Conservation (phyloP, 2,113 vertebrate species). For the Colossoma macropomum region DNA sequence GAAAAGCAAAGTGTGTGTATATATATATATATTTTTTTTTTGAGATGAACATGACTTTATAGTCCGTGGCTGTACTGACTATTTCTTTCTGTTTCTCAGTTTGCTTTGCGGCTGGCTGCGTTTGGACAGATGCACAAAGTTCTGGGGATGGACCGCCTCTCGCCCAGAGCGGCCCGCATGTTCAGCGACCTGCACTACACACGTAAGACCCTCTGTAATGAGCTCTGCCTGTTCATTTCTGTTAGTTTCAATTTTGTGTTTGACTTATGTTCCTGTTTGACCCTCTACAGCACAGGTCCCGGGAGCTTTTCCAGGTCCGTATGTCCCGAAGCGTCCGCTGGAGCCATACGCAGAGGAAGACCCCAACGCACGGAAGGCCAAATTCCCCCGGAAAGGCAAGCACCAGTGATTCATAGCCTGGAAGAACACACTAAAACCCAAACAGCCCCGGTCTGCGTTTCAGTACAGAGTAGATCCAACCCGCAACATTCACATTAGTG, state of each 20-base stretch:
- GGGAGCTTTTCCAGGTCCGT: background rate
- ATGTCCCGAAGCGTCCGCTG: conserved; percentile 9
- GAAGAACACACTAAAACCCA: background rate
- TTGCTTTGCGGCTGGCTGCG: conserved; percentile 89
- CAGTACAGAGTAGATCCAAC: background rate
- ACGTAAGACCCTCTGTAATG: background rate
- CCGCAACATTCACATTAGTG: background rate
- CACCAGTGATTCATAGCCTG: background rate
- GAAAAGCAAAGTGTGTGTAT: too few species aligned
- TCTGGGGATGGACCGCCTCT: conserved; percentile 89
- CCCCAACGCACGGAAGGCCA: conserved; percentile 83
- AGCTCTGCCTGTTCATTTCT: too few species aligned
- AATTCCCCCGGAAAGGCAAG: conserved; percentile 90
- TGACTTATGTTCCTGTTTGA: background rate
- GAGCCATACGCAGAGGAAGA: background rate
- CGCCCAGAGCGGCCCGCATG: conserved; percentile 80
- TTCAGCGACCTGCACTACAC: background rate
- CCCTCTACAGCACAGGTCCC: conserved; percentile 3
- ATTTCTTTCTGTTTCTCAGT: conserved; percentile 70
- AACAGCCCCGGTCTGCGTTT: background rate
- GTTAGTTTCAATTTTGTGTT: too few species aligned
- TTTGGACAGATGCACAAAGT: conserved; percentile 95
- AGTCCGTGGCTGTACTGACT: too few species aligned
- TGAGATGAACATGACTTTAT: too few species aligned
- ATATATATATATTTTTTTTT: too few species aligned